Percentiles rank a stretch among this genome's conserved stretches.
phyloP scores from a whole-genome alignment of 2,113 vertebrate species.

The Gymnogyps californianus region DNA sequence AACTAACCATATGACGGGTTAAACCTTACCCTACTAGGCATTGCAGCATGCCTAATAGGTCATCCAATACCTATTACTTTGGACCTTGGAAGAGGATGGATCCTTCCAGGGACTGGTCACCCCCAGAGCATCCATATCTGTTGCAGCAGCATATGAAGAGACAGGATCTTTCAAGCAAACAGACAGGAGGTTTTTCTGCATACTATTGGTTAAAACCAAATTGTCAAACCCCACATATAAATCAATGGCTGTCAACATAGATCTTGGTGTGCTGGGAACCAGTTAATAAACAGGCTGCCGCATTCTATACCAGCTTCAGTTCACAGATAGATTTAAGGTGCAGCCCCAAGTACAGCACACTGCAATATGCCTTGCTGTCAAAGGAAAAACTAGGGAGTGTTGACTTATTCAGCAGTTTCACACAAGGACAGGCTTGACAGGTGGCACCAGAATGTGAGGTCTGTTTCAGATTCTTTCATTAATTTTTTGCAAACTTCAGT shows the following conservation, averaged over 20 bases:
- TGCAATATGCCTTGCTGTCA: slow-evolving; percentile 57
- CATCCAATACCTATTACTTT: background rate
- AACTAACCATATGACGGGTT: fast-evolving
- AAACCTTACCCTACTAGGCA: background rate
- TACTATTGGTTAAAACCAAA: background rate
- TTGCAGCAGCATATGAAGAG: background rate
- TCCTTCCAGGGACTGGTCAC: background rate
- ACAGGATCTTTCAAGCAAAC: background rate
- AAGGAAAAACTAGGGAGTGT: slow-evolving; percentile 13
- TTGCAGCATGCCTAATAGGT: background rate
- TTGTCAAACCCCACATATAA: background rate
- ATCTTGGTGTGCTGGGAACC: background rate
- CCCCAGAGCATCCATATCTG: background rate
- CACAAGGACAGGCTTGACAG: slow-evolving; percentile 61
- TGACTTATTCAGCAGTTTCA: slow-evolving; percentile 67
- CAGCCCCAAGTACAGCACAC: slow-evolving; percentile 13
- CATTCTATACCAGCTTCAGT: background rate
- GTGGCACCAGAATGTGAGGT: slow-evolving; percentile 60
- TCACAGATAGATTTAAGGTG: background rate
- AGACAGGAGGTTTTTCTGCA: background rate
- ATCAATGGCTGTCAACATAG: background rate
- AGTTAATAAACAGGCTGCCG: background rate
- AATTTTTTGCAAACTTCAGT: slow-evolving; percentile 60
- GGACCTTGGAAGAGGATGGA: background rate
- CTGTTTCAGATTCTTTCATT: slow-evolving; percentile 61